Evolutionary conservation across 1,140 invertebrate genomes (phyloP), one percentile per base, ranked within the genome.

Genomic region (Oreohelix idahoensis): DNA sequence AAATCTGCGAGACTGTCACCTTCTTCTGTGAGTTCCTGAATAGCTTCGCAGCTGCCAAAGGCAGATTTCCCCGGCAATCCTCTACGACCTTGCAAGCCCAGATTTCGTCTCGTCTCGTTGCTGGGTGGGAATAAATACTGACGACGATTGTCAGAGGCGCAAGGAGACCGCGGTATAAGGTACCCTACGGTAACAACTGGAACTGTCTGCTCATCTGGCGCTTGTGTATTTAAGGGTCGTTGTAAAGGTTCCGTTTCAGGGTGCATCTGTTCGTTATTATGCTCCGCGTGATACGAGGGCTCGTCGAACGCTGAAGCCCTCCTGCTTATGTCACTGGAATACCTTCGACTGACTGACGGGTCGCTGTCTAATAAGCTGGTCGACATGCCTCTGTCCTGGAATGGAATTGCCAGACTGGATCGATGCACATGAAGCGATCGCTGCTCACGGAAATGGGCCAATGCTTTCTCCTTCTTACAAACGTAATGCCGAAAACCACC

Each of bases 401-500:
- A 51, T 4, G 83, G 83, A 20, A 86, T 71, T 17, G 85, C 66
- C 70, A 85, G 66, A 71, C 77, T 81, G 1, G n/a, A 70, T n/a
- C 49, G 0, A 15, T 81, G 83, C 49, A 80, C 81, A 15, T 78
- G 83, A 63, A 79, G 32, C 8, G 82, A 79, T 23, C 82, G 53
- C 63, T 83, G 81, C 23, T 83, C 85, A 20, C 86, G 66, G 58
- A 87, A 84, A 5, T 83, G 79, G 15, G 86, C 86, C 32, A 87
- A 73, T 0, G 83, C 86, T 69, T 85, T 81, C 39, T 87, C 86
- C 58, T 89, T 89, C 45, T 85, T 86, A 66, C 87, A 88, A 36
- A 89, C 86, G 76, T 88, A 89, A 81, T 87, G 88, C 29, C 86
- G 84, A 70, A 89, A 89, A 53, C 86, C 85, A 17, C 85, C 87